Base-by-base conservation (phyloP, 2,888 invertebrate species). In the Glyphotaelius pellucidus region DNA sequence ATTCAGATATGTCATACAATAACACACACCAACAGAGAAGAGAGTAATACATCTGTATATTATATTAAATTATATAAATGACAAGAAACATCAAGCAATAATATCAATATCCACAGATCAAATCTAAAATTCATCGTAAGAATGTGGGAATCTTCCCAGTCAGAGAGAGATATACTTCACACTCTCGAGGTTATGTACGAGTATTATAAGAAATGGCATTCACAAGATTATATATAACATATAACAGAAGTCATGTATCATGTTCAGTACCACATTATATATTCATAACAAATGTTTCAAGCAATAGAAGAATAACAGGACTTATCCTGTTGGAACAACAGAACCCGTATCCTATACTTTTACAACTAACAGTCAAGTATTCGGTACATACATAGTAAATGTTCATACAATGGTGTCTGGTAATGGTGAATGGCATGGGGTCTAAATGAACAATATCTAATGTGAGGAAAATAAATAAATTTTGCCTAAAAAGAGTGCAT, bases 1-100 rank as follows among this genome's bases (percentile, higher is more conserved):
- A 88, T 52, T 88, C 88, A 67, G 67, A 67, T 30, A 87, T 87
- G 52, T 42, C 87, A 88, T 79, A 88, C 79, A 52, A 32, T 32
- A 87, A 47, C 47, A 47, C 47, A 47, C 47, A 15, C 14, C 15
- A 47, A 85, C 85, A 85, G 85, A 85, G 47, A 38, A 52, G 87
- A 87, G 31, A 52, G 9, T 35, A 15, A 38, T 32, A 85, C 32
- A 85, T 85, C 85, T 38, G 38, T 38, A 38, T 32, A 32, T 47
- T 47, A 47, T 81, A 81, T 31, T 35, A 83, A 32, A 83, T 83
- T n/a, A 19, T 83, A n/a, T 31, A 15, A 35, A 83, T 32, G 81
- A 35, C 81, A 35, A 83, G 81, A 83, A 83, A 83, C 81, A 83
- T 83, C 32, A 83, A 83, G 32, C 32, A 32, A 83, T 83, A 83